Percentiles rank a stretch among this genome's conserved stretches.
Evolutionary conservation across 2,113 vertebrate genomes (phyloP).

Genomic region (Pachycephala philippinensis): DNA sequence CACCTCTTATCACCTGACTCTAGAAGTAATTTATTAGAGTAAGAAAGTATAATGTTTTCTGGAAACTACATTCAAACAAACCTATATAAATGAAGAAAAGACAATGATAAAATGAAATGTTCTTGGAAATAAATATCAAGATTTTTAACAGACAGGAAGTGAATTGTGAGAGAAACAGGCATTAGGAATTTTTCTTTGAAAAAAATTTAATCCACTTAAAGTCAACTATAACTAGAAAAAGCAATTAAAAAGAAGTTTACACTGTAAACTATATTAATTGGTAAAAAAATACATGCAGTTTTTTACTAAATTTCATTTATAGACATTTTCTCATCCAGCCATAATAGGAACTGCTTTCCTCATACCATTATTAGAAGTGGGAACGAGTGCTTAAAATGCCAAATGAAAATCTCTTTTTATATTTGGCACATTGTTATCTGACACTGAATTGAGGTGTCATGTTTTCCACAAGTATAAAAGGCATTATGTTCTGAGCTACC

Average conservation of each 20-base stretch:
- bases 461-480: conserved; percentile 51
- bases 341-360: conserved; percentile 25
- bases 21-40: background rate
- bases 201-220: background rate
- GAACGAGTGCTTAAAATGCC: conserved; percentile 26
- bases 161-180: background rate
- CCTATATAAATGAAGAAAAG: background rate
- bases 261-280: background rate
- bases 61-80: background rate
- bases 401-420: conserved; percentile 56
- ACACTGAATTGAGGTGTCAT: conserved; percentile 48
- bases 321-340: conserved; percentile 31
- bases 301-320: conserved; percentile 32
- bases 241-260: background rate
- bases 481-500: conserved; percentile 58
- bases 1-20: background rate
- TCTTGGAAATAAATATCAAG: background rate
- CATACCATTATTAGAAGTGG: conserved; percentile 10
- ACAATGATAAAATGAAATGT: background rate
- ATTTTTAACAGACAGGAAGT: background rate
- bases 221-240: background rate
- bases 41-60: background rate
- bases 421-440: conserved; percentile 37
- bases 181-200: background rate
- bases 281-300: background rate